These are phyloP conservation scores for Ylistrum balloti DNA, from an alignment of 1,140 invertebrate genomes.

Conservation along the genomic window DNA sequence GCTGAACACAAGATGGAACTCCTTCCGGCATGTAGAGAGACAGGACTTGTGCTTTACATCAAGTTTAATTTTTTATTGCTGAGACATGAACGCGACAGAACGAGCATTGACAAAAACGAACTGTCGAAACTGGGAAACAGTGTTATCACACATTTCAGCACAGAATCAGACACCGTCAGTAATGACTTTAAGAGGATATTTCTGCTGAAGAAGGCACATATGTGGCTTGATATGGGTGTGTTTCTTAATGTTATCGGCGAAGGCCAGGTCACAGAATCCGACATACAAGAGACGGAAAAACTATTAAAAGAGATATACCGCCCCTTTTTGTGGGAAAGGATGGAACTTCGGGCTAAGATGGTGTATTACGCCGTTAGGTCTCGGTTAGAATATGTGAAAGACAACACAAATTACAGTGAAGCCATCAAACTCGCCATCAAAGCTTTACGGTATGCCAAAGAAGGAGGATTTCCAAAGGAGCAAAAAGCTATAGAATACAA, in stretches of 20 bases:
- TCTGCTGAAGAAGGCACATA: conserved; percentile 14
- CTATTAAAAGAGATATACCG: background rate
- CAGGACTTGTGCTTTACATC: background rate
- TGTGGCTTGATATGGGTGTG: background rate
- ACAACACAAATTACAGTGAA: background rate
- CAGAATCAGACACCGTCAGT: background rate
- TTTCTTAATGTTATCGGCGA: conserved; percentile 2
- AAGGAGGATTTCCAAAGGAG: background rate
- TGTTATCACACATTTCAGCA: background rate
- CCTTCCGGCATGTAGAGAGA: conserved; percentile 13
- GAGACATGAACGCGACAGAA: background rate
- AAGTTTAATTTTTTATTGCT: conserved; percentile 2
- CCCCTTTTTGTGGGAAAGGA: background rate
- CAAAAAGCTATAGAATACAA: background rate
- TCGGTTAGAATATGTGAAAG: background rate
- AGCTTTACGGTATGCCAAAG: background rate
- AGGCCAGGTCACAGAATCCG: background rate
- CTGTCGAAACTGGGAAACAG: background rate
- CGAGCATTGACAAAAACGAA: background rate
- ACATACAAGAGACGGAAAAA: background rate
- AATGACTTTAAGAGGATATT: conserved; percentile 13
- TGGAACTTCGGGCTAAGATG: background rate
- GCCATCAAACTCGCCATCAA: background rate
- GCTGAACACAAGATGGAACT: background rate
- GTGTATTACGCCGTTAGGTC: background rate